Base-by-base conservation (phyloP, 2,888 invertebrate species). In the Phortica okadai region DNA sequence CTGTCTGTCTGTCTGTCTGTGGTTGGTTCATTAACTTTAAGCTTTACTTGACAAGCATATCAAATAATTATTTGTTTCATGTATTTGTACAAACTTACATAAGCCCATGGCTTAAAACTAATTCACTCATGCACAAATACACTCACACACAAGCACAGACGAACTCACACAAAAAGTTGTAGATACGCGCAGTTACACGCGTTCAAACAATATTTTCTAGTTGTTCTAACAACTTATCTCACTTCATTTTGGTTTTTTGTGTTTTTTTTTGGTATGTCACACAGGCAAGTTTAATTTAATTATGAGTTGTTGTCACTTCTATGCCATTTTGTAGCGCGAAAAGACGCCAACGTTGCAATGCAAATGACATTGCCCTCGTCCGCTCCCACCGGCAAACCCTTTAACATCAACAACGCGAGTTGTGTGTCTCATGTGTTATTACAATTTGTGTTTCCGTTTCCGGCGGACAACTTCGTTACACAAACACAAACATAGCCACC, bases 221-320 rank as follows among this genome's bases (percentile, higher is more conserved):
- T 50, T 50, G 10, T 8, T 50, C 8, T 50, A 59, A 16, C 7
- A 44, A 67, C 67, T 44, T 67, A 67, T 81, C 80, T 80, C 74
- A 79, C 82, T 82, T 82, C 85, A 82, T 87, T 85, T 83, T 82
- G 86, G 86, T 86, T n/a, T 14, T 62, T 62, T 8, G 56, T 62
- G 0, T 62, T 62, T 6, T n/a, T n/a, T 25, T 62, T 62, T 62
- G 16, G n/a, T 25, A 11, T 25, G 62, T 25, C 8, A 77, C 78
- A 80, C 67, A 54, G 70, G 83, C 84, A 86, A 85, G 85, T 85
- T 85, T 86, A 88, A 86, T 86, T 86, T 88, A 86, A 86, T 88
- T 88, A 88, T 82, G 82, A 86, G 83, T 82, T 85, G 84, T 82
- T 86, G 86, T 84, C 82, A 79, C 84, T 82, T 76, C 25, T 64